phyloP scores from a whole-genome alignment of 2,888 invertebrate genomes.

The Brenthis hecate region DNA sequence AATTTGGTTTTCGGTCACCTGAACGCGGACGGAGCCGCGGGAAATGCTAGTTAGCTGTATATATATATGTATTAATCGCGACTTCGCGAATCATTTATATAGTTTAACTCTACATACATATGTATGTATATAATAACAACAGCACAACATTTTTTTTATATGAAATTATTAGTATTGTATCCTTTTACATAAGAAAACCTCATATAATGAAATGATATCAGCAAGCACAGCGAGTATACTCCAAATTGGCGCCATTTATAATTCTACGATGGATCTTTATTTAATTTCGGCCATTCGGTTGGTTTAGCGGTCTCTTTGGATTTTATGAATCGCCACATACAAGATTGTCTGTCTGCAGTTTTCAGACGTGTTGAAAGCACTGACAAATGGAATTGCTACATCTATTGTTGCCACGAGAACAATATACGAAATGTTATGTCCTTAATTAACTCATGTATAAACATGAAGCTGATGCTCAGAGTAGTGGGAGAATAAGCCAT shows the following conservation, averaged over 20 bases:
- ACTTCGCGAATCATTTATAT: too few relatives aligned
- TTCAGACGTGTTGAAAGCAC: slow-evolving; percentile 19
- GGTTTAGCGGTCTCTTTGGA: slow-evolving; percentile 40
- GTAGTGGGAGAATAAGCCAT: slow-evolving; percentile 19
- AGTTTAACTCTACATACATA: too few relatives aligned
- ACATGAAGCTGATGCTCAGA: slow-evolving; percentile 39
- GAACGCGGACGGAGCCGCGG: too few relatives aligned
- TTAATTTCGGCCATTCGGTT: slow-evolving; percentile 50
- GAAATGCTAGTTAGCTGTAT: too few relatives aligned
- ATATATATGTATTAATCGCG: too few relatives aligned
- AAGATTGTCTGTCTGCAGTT: slow-evolving; percentile 6
- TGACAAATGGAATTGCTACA: slow-evolving; percentile 34
- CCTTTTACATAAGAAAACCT: slow-evolving; percentile 1
- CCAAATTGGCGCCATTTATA: slow-evolving; percentile 56
- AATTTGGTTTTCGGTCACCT: too few relatives aligned
- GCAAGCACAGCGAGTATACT: slow-evolving; percentile 59
- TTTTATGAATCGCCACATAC: slow-evolving; percentile 24
- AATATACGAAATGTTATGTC: slow-evolving; percentile 39
- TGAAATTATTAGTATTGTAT: neutral
- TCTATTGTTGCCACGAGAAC: slow-evolving; percentile 39
- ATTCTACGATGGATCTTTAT: slow-evolving; percentile 50
- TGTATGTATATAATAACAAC: too few relatives aligned
- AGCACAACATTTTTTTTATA: neutral
- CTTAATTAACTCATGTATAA: slow-evolving; percentile 44
- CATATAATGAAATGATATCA: neutral